These are phyloP conservation scores for Hyposoter dolosus DNA, from an alignment of 2,888 invertebrate genomes.

Conservation along the genomic window DNA sequence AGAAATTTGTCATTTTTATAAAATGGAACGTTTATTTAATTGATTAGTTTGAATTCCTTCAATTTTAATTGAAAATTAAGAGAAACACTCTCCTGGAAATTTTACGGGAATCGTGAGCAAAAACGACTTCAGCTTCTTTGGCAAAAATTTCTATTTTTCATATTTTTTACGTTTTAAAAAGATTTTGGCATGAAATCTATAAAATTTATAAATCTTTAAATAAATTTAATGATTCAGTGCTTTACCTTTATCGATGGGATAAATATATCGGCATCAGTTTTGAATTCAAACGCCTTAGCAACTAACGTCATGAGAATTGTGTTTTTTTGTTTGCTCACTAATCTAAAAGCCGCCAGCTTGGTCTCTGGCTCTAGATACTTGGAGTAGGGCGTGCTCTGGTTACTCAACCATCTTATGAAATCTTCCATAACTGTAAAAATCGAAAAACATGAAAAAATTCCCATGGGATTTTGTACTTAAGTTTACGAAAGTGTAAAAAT, in stretches of 20 bases:
- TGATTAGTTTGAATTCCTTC: too few species aligned
- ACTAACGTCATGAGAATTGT: constrained; percentile 88
- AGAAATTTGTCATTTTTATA: neutral
- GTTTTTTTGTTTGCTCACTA: constrained; percentile 89
- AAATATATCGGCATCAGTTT: constrained; percentile 87
- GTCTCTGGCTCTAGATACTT: constrained; percentile 86
- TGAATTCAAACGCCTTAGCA: constrained; percentile 88
- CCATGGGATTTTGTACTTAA: neutral
- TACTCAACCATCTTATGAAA: constrained; percentile 82
- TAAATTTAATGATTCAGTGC: too few species aligned
- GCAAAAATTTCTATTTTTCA: too few species aligned
- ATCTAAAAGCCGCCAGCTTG: constrained; percentile 90
- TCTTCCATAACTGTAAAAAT: constrained; percentile 82
- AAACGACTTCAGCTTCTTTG: too few species aligned
- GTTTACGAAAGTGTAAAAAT: neutral
- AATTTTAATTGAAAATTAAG: too few species aligned
- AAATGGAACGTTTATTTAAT: neutral
- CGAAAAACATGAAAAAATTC: constrained; percentile 25
- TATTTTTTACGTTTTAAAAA: too few species aligned
- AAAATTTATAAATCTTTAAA: too few species aligned
- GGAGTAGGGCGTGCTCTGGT: constrained; percentile 83
- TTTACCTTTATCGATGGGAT: constrained; percentile 81
- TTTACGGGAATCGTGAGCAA: too few species aligned
- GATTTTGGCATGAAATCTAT: too few species aligned
- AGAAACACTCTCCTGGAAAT: too few species aligned